Evolutionary conservation across 2,797 vertebrate species (phyloP).

Genomic region (Rousettus madagascariensis): DNA sequence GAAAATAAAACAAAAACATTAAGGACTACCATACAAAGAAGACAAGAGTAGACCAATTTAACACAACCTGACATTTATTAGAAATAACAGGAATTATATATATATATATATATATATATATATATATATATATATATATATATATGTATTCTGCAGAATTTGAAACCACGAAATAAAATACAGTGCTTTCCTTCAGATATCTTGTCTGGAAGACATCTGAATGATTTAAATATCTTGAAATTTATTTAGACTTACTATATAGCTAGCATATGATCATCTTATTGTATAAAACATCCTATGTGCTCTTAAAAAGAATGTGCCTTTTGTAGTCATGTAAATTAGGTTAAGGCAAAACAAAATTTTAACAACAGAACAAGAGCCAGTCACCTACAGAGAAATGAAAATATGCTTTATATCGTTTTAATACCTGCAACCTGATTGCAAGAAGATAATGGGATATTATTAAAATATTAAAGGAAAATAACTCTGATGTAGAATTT

Average conservation of each 20-base stretch:
- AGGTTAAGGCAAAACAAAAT: neutral
- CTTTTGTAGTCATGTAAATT: slow-evolving; percentile 7
- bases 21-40: neutral
- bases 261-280: neutral
- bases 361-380: neutral
- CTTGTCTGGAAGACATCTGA: neutral
- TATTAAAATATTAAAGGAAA: slow-evolving; percentile 7
- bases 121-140: neutral
- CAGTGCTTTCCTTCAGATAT: neutral
- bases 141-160: neutral
- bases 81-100: neutral
- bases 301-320: neutral
- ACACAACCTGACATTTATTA: neutral
- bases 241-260: neutral
- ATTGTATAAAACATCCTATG: neutral
- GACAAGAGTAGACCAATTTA: neutral
- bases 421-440: neutral
- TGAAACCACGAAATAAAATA: neutral
- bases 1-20: neutral
- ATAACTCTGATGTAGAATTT: neutral
- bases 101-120: neutral
- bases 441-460: neutral
- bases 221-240: slow-evolving; percentile 44
- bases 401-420: slow-evolving; percentile 27
- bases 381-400: neutral